Conservation (phyloP, 1,140 invertebrate species). For the Bacillus rossius region DNA sequence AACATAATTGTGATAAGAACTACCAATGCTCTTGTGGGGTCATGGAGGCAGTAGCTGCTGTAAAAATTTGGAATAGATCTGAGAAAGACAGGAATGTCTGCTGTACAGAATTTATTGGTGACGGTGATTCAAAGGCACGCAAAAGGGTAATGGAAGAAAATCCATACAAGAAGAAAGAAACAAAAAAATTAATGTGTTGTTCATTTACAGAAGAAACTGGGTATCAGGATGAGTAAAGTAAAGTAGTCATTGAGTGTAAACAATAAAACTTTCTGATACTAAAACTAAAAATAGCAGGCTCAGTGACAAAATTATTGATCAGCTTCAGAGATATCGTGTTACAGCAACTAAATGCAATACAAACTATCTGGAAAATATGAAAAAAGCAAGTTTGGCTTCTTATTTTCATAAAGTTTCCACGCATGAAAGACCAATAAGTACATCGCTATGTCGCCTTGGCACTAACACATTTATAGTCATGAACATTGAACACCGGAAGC, state of each 20-base stretch:
- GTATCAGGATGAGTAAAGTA: conserved; percentile 7
- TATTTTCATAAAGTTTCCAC: conserved; percentile 17
- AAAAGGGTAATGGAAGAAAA: no score
- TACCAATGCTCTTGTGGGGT: conserved; percentile 15
- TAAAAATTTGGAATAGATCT: background rate
- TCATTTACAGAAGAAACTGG: conserved; percentile 20
- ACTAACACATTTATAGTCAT: conserved; percentile 4
- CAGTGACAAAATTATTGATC: conserved; percentile 19
- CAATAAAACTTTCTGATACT: background rate
- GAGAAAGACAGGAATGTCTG: background rate
- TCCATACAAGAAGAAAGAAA: background rate
- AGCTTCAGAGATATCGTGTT: conserved; percentile 24
- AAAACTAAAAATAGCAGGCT: conserved; percentile 19
- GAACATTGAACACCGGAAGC: no score
- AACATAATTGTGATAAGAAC: conserved; percentile 9
- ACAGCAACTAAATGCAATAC: conserved; percentile 21
- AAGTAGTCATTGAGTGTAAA: background rate
- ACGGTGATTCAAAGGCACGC: no score
- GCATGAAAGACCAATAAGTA: conserved; percentile 12
- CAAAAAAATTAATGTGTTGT: conserved; percentile 20
- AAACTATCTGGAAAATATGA: conserved; percentile 19
- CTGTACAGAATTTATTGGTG: background rate
- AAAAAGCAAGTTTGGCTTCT: conserved; percentile 19
- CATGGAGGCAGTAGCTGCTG: conserved; percentile 11
- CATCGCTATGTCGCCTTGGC: conserved; percentile 5